phyloP scores from a whole-genome alignment of 53 echinoderm and acorn worm genomes.

The Apostichopus leukothele region DNA sequence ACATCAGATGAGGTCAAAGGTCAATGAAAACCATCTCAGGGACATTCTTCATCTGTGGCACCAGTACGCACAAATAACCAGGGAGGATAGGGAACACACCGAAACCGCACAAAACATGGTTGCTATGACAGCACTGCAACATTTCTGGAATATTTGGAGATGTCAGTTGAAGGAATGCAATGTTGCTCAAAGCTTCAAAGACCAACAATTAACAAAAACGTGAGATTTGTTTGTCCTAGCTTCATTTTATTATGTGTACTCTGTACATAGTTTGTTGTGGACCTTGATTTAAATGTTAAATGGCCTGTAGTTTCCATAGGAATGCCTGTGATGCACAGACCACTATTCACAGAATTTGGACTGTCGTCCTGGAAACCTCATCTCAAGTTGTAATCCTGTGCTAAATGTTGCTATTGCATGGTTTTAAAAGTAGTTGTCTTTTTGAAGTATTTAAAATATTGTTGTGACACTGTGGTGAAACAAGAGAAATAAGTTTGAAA shows the following conservation, averaged over 20 bases:
- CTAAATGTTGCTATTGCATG: too few species aligned
- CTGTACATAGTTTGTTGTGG: background rate
- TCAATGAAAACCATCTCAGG: conserved; percentile 32
- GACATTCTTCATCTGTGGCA: conserved; percentile 6
- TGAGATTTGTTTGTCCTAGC: background rate
- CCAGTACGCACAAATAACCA: background rate
- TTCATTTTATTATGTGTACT: background rate
- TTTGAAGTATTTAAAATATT: too few species aligned
- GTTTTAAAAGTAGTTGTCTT: too few species aligned
- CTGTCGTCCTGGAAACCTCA: too few species aligned
- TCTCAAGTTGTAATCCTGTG: too few species aligned
- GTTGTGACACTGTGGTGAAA: too few species aligned
- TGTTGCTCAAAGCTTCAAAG: background rate
- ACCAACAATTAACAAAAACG: background rate
- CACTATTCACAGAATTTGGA: too few species aligned
- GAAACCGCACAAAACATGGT: background rate
- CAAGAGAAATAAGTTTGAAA: too few species aligned
- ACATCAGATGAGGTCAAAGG: conserved; percentile 29
- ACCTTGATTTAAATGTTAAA: background rate
- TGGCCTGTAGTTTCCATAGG: too few species aligned
- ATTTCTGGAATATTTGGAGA: conserved; percentile 25
- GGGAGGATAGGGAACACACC: background rate
- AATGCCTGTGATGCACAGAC: too few species aligned
- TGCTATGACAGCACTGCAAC: background rate
- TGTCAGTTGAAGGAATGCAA: background rate